A percentile compares a stretch with the other conserved stretches of the same genome.
These are phyloP conservation scores for Cephalopholis sonnerati DNA, from an alignment of 2,113 vertebrate genomes.

Conservation along the genomic window DNA sequence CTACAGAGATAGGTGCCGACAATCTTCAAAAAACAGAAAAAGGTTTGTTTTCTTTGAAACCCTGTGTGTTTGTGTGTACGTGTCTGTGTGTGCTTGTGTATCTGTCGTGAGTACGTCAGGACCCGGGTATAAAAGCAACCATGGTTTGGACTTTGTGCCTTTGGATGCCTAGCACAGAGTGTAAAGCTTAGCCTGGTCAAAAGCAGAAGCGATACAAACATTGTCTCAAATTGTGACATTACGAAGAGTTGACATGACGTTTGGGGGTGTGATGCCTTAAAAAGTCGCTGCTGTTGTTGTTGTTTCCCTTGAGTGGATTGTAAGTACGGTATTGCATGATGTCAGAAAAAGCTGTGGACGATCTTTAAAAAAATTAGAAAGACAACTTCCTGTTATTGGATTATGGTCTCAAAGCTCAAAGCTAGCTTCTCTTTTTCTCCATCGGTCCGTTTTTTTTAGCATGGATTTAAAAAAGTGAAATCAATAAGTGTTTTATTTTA, in stretches of 20 bases:
- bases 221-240: constrained; percentile 8
- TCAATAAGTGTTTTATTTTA: background rate
- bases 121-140: constrained; percentile 39
- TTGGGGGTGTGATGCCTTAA: background rate
- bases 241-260: constrained; percentile 7
- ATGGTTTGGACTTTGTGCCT: constrained; percentile 57
- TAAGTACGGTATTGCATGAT: constrained; percentile 73
- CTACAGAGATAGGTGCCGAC: constrained; percentile 81
- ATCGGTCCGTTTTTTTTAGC: background rate
- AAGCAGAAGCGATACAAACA: constrained; percentile 43
- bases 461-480: constrained; percentile 9
- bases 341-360: constrained; percentile 61
- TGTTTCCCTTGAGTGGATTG: constrained; percentile 14
- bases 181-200: constrained; percentile 31
- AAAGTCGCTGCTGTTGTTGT: background rate
- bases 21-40: constrained; percentile 67
- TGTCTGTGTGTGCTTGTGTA: background rate
- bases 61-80: constrained; percentile 13
- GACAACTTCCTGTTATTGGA: constrained; percentile 3
- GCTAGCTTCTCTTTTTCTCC: background rate
- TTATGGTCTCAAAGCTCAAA: constrained; percentile 1
- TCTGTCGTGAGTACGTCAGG: background rate
- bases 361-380: constrained; percentile 34
- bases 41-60: constrained; percentile 44
- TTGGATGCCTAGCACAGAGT: constrained; percentile 64